Evolutionary conservation across 2,888 invertebrate genomes (phyloP).

Genomic region (Anthoptus insignis): DNA sequence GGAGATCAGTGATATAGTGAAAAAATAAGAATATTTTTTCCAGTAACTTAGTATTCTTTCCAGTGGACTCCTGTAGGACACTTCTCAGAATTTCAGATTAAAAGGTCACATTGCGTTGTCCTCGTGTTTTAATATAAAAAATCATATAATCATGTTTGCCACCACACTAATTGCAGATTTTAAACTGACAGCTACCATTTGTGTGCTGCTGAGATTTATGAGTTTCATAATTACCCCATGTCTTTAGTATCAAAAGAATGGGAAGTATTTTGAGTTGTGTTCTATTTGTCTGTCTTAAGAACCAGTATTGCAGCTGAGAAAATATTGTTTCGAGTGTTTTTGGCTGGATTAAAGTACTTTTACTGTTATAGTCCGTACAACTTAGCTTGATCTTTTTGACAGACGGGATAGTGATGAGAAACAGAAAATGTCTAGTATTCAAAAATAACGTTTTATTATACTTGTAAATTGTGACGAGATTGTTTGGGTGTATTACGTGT

Average conservation of each 20-base stretch:
- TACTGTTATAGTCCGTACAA: no score
- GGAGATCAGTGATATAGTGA: no score
- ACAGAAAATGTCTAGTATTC: no score
- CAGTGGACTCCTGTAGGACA: no score
- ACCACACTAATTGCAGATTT: neutral
- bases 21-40: no score
- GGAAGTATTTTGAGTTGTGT: neutral
- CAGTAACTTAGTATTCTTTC: no score
- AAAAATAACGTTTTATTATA: no score
- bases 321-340: neutral
- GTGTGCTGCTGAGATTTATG: conserved; percentile 15
- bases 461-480: no score
- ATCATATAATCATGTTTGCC: neutral
- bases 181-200: neutral
- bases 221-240: neutral
- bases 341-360: no score
- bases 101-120: neutral
- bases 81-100: neutral
- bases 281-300: neutral
- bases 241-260: neutral
- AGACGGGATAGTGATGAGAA: no score
- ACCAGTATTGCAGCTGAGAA: neutral
- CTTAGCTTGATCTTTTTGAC: no score
- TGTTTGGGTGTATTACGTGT: no score
- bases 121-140: neutral